These are phyloP conservation scores for Cottoperca gobio DNA, from an alignment of 2,797 vertebrate genomes.

Conservation along the genomic window DNA sequence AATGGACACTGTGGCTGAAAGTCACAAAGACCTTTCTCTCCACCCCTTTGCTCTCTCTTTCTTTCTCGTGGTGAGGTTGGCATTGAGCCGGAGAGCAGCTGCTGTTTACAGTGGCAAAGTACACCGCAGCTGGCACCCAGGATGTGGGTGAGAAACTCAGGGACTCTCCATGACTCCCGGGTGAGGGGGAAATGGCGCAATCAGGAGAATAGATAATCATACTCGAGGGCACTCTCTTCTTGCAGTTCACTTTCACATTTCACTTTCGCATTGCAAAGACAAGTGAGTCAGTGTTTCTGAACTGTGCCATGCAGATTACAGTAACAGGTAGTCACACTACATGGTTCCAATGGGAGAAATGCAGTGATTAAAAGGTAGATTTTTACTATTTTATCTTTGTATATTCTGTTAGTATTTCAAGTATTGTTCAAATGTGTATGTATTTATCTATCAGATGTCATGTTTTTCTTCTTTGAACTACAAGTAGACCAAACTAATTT, in stretches of 20 bases:
- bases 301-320: neutral
- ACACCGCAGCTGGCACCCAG: conserved; percentile 55
- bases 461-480: conserved; percentile 1
- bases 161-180: conserved; percentile 68
- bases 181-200: conserved; percentile 22
- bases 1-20: conserved; percentile 45
- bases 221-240: neutral
- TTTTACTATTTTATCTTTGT: neutral
- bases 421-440: neutral
- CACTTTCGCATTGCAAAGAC: too few species aligned
- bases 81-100: conserved; percentile 26
- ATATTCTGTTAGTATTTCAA: neutral
- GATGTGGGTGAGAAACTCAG: conserved; percentile 58
- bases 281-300: conserved; percentile 14
- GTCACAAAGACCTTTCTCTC: conserved; percentile 47
- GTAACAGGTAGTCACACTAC: conserved; percentile 7
- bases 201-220: conserved; percentile 18
- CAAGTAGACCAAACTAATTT: neutral
- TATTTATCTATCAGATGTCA: neutral
- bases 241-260: conserved; percentile 65
- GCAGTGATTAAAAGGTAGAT: neutral
- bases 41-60: conserved; percentile 21
- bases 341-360: neutral
- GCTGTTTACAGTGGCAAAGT: conserved; percentile 43
- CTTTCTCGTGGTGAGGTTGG: conserved; percentile 44